Evolutionary conservation across 2,888 invertebrate genomes (phyloP).

Genomic region (Lasioglossum malachurum): DNA sequence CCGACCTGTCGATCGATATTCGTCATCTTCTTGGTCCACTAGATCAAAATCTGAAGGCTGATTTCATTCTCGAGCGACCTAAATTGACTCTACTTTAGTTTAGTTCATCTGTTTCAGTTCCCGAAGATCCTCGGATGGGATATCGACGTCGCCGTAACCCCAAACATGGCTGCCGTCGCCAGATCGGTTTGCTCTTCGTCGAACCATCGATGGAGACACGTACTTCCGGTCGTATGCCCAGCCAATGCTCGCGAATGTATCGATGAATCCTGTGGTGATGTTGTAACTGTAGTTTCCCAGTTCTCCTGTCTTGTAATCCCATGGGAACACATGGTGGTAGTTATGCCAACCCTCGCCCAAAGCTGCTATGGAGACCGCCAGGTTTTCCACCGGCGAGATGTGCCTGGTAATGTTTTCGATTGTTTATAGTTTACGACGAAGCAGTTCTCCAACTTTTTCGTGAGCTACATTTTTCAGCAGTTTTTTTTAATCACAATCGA

Average conservation of each 20-base stretch:
- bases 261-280: slow-evolving; percentile 92
- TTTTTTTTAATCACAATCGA: too few relatives aligned
- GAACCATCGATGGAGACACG: slow-evolving; percentile 87
- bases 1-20: background rate
- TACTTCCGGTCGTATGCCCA: slow-evolving; percentile 93
- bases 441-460: too few relatives aligned
- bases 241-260: slow-evolving; percentile 91
- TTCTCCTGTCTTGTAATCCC: slow-evolving; percentile 87
- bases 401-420: slow-evolving; percentile 85
- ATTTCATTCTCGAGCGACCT: background rate
- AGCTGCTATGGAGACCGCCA: slow-evolving; percentile 90
- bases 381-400: slow-evolving; percentile 90
- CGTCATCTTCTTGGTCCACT: background rate
- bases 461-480: too few relatives aligned
- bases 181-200: slow-evolving; percentile 86
- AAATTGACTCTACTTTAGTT: slow-evolving; percentile 72
- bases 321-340: slow-evolving; percentile 91
- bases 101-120: slow-evolving; percentile 87
- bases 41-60: background rate
- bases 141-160: slow-evolving; percentile 89
- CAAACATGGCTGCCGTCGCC: slow-evolving; percentile 88
- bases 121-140: slow-evolving; percentile 86
- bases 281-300: slow-evolving; percentile 89
- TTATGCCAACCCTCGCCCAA: slow-evolving; percentile 94
- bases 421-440: too few relatives aligned